Evolutionary conservation across 64 coral and sea anemone genomes (phyloP), one percentile per base, ranked within the genome.

Genomic region (Porites australiensis): DNA sequence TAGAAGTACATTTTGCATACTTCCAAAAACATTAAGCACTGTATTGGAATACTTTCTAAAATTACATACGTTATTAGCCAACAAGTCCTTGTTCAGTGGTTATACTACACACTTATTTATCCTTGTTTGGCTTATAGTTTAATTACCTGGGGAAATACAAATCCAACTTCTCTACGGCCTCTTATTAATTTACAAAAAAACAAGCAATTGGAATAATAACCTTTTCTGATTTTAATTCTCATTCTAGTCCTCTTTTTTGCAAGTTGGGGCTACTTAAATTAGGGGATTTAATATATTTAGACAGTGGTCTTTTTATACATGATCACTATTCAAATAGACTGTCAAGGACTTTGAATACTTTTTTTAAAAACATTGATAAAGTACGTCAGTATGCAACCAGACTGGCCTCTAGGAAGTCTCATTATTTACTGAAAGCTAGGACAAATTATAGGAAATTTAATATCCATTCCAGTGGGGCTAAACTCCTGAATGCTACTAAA

Each of bases 391-490:
- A 92, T 86, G 63, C 85, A 75, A 77, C 90, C 50, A 86, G 82
- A 68, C 70, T 92, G 64, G 81, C 70, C 16, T 67, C 2, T 64
- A 86, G 78, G 54, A 75, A 59, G 12, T 85, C 81, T 19, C 77
- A 86, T 77, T 92, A 87, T 75, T 70, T 92, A 50, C 90, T 71
- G 63, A 74, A 77, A 76, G 64, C 85, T 27, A 75, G 82, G 50
- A 92, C 90, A 0, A 86, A 92, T 55, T 92, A 87, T 64, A 71
- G 82, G 15, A 92, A 86, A 77, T 92, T 92, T 53, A 92, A 86
- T 74, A 60, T 87, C 60, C 81, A 57, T 60, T 90, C 69, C 79
- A 44, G 14, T 55, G 53, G 53, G 53, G 10, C 53, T 55, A 55
- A 55, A 55, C 53, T 55, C 53, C 10, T 5, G 53, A 55, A 55